These are phyloP conservation scores for Nasalis larvatus DNA, from an alignment of 2,113 vertebrate genomes.

Conservation along the genomic window DNA sequence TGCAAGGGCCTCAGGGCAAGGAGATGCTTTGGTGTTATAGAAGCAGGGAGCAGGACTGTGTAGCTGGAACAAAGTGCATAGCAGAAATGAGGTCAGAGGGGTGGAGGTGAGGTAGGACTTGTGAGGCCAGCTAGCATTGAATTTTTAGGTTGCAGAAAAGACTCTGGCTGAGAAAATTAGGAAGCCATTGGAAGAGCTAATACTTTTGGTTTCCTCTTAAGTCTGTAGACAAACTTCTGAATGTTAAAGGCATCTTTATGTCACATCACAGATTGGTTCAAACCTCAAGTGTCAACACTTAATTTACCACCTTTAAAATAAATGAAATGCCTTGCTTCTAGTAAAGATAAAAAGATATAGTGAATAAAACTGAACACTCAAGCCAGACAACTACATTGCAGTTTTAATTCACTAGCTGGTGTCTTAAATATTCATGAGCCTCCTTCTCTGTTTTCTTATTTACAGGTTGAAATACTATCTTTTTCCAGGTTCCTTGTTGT, in stretches of 20 bases:
- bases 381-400: constrained; percentile 1
- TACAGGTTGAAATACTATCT: constrained; percentile 77
- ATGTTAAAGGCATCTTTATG: not conserved
- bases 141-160: constrained; percentile 35
- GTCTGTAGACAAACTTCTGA: not conserved
- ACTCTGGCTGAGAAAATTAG: not conserved
- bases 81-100: constrained; percentile 37
- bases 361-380: constrained; percentile 45
- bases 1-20: not conserved
- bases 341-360: not conserved
- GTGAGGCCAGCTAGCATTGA: not conserved
- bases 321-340: constrained; percentile 19
- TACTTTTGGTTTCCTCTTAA: not conserved
- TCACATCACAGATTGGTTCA: not conserved
- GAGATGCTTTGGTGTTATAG: not conserved
- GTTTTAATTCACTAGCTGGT: constrained; percentile 53
- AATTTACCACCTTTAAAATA: not conserved
- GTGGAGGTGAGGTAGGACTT: not conserved
- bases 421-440: constrained; percentile 72
- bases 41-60: not conserved
- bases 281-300: not conserved
- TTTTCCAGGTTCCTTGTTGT: constrained; percentile 72
- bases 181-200: not conserved
- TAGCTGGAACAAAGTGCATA: not conserved
- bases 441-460: constrained; percentile 64